These are phyloP conservation scores for Cecropterus lyciades DNA, from an alignment of 1,140 invertebrate species.

Conservation along the genomic window DNA sequence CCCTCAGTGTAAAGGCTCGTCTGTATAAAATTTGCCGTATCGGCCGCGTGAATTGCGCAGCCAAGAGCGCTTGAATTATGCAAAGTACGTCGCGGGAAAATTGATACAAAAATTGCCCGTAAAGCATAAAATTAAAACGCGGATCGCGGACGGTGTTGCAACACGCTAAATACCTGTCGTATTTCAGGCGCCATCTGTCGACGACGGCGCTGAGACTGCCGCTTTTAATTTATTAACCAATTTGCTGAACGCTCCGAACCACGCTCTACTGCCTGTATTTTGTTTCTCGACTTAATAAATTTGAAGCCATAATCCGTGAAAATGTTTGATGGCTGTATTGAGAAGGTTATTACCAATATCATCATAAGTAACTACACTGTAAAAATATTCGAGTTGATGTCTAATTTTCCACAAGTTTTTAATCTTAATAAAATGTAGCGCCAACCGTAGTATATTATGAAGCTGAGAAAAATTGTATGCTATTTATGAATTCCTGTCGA, in stretches of 20 bases:
- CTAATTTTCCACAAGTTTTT: not conserved
- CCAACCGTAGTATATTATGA: constrained; percentile 11
- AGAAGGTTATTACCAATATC: constrained; percentile 5
- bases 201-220: constrained; percentile 77
- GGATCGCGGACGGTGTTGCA: constrained; percentile 76
- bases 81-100: constrained; percentile 66
- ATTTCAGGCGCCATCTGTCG: constrained; percentile 80
- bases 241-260: constrained; percentile 75
- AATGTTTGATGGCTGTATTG: constrained; percentile 45
- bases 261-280: constrained; percentile 65
- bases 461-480: constrained; percentile 16
- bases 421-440: not conserved
- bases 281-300: constrained; percentile 80
- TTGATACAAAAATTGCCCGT: constrained; percentile 81
- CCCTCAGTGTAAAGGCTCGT: constrained; percentile 39
- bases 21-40: constrained; percentile 45
- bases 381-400: not conserved
- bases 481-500: constrained; percentile 25
- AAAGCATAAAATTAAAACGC: constrained; percentile 81
- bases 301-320: constrained; percentile 71
- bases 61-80: constrained; percentile 66
- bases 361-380: not conserved
- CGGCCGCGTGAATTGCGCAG: constrained; percentile 52
- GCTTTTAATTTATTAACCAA: constrained; percentile 83
- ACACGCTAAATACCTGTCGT: constrained; percentile 82